A percentile compares a stretch with the other conserved stretches of the same genome.
Evolutionary conservation across 2,888 invertebrate genomes (phyloP).

Genomic region (Rhagonycha lutea): DNA sequence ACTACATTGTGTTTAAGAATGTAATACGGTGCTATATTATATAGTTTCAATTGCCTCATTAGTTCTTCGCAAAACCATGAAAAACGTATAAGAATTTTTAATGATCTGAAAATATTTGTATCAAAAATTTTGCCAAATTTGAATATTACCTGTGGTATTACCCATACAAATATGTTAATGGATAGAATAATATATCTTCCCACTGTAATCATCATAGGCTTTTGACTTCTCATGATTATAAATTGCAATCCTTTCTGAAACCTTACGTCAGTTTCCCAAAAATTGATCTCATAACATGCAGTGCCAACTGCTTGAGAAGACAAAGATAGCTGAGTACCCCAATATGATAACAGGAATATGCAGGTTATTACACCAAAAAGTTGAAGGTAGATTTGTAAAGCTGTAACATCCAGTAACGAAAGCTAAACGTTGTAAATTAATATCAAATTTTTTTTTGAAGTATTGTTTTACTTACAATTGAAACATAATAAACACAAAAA

Average conservation of each 20-base stretch:
- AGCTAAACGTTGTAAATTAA: background rate
- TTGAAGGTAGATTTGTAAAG: background rate
- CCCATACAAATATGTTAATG: slow-evolving; percentile 4
- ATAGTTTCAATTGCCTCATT: background rate
- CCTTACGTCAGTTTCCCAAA: slow-evolving; percentile 9
- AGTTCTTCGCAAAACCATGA: slow-evolving; percentile 6
- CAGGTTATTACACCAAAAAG: background rate
- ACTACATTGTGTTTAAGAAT: too few species aligned
- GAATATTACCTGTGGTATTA: background rate
- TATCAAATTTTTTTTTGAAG: background rate
- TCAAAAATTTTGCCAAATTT: background rate
- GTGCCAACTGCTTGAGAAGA: background rate
- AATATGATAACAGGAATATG: slow-evolving; percentile 3
- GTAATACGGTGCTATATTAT: too few species aligned
- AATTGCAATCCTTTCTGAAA: slow-evolving; percentile 12
- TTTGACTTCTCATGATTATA: slow-evolving; percentile 9
- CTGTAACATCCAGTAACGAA: slow-evolving; percentile 2
- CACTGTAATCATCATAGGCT: slow-evolving; percentile 5
- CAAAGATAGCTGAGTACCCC: slow-evolving; percentile 6
- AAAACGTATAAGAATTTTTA: background rate
- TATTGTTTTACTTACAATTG: slow-evolving; percentile 1
- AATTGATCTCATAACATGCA: slow-evolving; percentile 3
- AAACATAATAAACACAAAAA: slow-evolving; percentile 4
- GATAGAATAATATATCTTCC: slow-evolving; percentile 9
- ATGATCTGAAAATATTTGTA: background rate